phyloP scores from a whole-genome alignment of 1,140 invertebrate genomes.

The Drosophila kurseongensis region DNA sequence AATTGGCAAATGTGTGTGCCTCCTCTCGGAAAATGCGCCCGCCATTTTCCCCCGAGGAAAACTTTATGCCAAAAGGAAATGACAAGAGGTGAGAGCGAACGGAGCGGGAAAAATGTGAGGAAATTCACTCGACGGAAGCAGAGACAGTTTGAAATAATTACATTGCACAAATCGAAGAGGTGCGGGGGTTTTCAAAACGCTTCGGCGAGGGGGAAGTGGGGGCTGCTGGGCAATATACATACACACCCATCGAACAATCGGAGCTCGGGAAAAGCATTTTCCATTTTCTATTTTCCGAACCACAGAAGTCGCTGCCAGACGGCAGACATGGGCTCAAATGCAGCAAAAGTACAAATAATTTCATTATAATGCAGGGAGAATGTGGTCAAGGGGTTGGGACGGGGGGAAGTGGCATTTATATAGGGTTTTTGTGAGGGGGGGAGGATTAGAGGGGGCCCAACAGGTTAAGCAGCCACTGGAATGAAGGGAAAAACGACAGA shows the following conservation, averaged over 20 bases:
- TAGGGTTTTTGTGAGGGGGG: constrained; percentile 1
- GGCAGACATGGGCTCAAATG: constrained; percentile 27
- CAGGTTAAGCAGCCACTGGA: constrained; percentile 38
- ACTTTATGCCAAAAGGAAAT: constrained; percentile 70
- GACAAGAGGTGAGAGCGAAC: constrained; percentile 23
- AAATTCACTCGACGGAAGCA: constrained; percentile 67
- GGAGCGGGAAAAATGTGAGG: constrained; percentile 27
- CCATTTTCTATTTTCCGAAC: constrained; percentile 32
- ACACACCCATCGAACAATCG: constrained; percentile 58
- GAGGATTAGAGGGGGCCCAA: constrained; percentile 4
- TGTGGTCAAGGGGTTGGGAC: neutral
- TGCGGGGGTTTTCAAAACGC: neutral
- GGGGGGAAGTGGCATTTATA: neutral
- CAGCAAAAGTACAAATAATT: constrained; percentile 78
- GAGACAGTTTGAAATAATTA: constrained; percentile 81
- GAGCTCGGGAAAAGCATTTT: constrained; percentile 17
- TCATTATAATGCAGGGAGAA: constrained; percentile 68
- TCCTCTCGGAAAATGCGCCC: constrained; percentile 6
- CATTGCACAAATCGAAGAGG: constrained; percentile 52
- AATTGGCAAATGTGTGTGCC: constrained; percentile 64
- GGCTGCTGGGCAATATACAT: neutral
- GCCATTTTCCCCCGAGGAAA: constrained; percentile 44
- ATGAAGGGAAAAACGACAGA: constrained; percentile 11
- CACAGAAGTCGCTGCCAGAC: constrained; percentile 9
- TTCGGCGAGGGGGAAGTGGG: neutral